These are phyloP conservation scores for Gopherus flavomarginatus DNA, from an alignment of 2,113 vertebrate species.

Conservation along the genomic window DNA sequence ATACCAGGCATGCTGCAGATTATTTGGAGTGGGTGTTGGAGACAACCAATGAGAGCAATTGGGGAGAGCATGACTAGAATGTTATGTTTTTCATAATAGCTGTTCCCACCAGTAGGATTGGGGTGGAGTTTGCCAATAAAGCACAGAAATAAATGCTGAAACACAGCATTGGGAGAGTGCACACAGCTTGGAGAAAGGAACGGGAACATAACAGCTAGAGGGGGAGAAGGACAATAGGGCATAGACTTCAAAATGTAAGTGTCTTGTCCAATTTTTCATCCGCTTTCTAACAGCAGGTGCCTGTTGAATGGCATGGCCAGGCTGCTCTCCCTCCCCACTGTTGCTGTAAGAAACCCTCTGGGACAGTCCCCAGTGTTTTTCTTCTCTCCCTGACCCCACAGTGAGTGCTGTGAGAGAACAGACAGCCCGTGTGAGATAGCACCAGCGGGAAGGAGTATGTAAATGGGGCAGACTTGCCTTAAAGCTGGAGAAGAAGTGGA, in stretches of 20 bases:
- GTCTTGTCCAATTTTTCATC: not conserved
- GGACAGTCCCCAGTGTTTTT: not conserved
- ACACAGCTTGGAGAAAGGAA: not conserved
- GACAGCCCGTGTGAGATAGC: not conserved
- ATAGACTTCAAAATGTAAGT: not conserved
- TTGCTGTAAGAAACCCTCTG: rapidly evolving
- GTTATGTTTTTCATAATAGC: not conserved
- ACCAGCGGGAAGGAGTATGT: not conserved
- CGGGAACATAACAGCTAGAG: not conserved
- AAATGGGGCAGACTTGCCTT: not conserved
- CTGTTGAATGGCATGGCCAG: not conserved
- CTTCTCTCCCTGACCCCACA: not conserved
- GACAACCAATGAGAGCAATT: not conserved
- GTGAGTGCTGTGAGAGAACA: not conserved
- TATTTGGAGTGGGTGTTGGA: rapidly evolving
- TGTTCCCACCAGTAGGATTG: not conserved
- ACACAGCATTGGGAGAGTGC: not conserved
- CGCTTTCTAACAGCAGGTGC: not conserved
- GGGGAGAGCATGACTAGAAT: not conserved
- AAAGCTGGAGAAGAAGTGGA: not conserved
- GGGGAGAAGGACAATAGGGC: not conserved
- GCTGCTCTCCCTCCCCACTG: not conserved
- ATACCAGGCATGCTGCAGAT: not conserved
- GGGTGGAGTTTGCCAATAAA: rapidly evolving
- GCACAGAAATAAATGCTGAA: not conserved